These are phyloP conservation scores for Diplosoma virens DNA, from an alignment of 23 tunicate species.

Conservation along the genomic window DNA sequence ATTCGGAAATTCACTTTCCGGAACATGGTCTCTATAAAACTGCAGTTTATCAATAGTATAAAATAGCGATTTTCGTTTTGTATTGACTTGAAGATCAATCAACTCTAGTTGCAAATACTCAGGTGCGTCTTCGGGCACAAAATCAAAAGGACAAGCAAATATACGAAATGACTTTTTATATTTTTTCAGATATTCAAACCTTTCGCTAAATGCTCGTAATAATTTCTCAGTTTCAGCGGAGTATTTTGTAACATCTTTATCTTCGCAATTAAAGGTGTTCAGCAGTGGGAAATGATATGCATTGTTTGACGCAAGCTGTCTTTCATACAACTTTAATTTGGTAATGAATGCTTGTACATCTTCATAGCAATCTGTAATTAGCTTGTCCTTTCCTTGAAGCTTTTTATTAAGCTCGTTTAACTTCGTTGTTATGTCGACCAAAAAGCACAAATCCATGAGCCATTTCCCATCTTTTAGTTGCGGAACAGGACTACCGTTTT, in stretches of 20 bases:
- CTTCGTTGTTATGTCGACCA: too few relatives aligned
- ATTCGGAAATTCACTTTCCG: too few relatives aligned
- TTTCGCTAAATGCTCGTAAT: not conserved
- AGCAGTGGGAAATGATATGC: slow-evolving; percentile 4
- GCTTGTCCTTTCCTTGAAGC: too few relatives aligned
- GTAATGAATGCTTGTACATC: not conserved
- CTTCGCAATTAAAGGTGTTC: slow-evolving; percentile 1
- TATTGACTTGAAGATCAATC: too few relatives aligned
- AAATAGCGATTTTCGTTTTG: too few relatives aligned
- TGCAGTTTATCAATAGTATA: too few relatives aligned
- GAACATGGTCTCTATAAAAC: too few relatives aligned
- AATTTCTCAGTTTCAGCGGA: not conserved
- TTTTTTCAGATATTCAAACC: not conserved
- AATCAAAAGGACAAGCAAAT: slow-evolving; percentile 2
- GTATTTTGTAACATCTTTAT: slow-evolving; percentile 10
- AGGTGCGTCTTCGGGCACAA: too few relatives aligned
- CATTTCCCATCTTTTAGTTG: not conserved
- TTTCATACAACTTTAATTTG: not conserved
- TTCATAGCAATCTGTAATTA: too few relatives aligned
- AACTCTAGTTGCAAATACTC: too few relatives aligned
- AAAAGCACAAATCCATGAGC: slow-evolving; percentile 4
- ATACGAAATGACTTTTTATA: not conserved
- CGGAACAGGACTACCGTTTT: not conserved
- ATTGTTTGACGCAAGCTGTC: not conserved
- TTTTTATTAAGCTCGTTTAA: too few relatives aligned